These are phyloP conservation scores for Etheostoma nigrum DNA, from an alignment of 2,797 vertebrate genomes.

Conservation along the genomic window DNA sequence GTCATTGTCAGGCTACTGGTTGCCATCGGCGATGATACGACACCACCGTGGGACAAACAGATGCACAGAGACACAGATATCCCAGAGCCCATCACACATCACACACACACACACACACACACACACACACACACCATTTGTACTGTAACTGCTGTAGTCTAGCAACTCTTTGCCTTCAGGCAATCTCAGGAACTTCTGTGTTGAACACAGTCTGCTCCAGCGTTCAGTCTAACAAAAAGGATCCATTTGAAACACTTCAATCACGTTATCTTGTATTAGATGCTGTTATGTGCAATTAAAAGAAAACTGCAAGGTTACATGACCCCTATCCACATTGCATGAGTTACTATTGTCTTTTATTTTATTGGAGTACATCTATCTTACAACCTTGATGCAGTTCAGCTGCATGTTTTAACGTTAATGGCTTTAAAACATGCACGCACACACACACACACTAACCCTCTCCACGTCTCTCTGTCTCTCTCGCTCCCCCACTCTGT, in stretches of 20 bases:
- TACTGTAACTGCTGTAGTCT: constrained; percentile 61
- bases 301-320: constrained; percentile 31
- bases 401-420: constrained; percentile 30
- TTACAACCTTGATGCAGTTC: constrained; percentile 24
- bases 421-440: constrained; percentile 17
- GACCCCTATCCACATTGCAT: neutral
- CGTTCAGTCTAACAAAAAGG: constrained; percentile 50
- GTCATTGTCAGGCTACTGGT: constrained; percentile 76
- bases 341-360: constrained; percentile 14
- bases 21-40: constrained; percentile 77
- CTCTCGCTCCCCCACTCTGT: constrained; percentile 34
- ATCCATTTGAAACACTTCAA: constrained; percentile 54
- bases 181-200: constrained; percentile 60
- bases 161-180: constrained; percentile 73
- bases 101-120: constrained; percentile 31
- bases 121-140: constrained; percentile 33
- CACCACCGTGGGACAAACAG: constrained; percentile 74
- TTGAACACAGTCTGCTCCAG: constrained; percentile 59
- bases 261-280: constrained; percentile 27
- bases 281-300: constrained; percentile 9
- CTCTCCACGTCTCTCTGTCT: constrained; percentile 3
- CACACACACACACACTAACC: neutral
- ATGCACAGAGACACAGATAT: constrained; percentile 75
- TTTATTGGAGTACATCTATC: constrained; percentile 13
- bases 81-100: constrained; percentile 66